Conservation (phyloP, 2,888 invertebrate species). For the Macrophya annulata region DNA sequence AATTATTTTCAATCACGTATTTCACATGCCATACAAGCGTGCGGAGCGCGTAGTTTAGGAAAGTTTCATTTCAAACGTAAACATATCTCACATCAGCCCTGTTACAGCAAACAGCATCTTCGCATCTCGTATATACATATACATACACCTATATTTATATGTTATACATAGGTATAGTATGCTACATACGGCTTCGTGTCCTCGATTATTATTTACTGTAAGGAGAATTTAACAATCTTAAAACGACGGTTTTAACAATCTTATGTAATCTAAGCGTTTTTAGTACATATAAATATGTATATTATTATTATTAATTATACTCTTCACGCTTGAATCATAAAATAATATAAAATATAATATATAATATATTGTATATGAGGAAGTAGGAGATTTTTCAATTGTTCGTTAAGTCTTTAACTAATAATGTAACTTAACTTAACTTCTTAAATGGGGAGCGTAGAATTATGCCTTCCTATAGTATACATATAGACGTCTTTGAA, state of each 20-base stretch:
- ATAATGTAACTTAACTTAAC: not conserved
- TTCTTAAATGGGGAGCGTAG: not conserved
- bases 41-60: not conserved
- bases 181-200: not conserved
- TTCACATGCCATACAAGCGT: not conserved
- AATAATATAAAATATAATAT: not conserved
- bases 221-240: not conserved
- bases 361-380: not conserved
- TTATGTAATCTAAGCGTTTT: not conserved
- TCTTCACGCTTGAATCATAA: not conserved
- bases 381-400: conserved; percentile 50
- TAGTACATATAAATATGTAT: too few species aligned
- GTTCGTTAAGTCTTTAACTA: not conserved
- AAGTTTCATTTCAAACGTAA: conserved; percentile 23
- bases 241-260: too few species aligned
- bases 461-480: not conserved
- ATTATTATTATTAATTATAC: not conserved
- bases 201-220: not conserved
- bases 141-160: not conserved
- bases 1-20: conserved; percentile 12
- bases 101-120: not conserved
- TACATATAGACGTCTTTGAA: not conserved
- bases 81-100: conserved; percentile 27
- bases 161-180: not conserved
- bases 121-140: not conserved